Evolutionary conservation across 2,113 vertebrate genomes (phyloP).

Genomic region (Scalopus aquaticus): DNA sequence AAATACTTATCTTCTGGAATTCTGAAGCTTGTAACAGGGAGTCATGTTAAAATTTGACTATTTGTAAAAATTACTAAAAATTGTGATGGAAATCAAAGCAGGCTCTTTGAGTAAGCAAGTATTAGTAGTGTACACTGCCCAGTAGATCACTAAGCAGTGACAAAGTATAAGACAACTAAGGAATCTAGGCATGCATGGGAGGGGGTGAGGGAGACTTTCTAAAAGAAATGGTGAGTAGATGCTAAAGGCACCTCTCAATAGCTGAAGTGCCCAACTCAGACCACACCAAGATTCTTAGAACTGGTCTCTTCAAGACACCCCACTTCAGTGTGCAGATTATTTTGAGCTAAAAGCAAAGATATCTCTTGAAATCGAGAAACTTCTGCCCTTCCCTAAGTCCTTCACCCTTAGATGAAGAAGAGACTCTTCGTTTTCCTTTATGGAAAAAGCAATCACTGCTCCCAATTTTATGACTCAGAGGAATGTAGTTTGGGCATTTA

Average conservation of each 20-base stretch:
- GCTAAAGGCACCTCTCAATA: neutral
- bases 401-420: no score
- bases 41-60: neutral
- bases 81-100: conserved; percentile 1
- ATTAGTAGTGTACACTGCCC: neutral
- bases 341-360: no score
- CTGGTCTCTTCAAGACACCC: no score
- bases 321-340: no score
- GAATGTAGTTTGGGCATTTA: no score
- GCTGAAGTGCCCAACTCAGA: neutral
- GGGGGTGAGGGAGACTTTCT: neutral
- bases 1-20: neutral
- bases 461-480: no score
- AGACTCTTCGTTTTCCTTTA: no score
- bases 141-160: neutral
- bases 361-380: no score
- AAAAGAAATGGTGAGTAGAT: neutral
- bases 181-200: neutral
- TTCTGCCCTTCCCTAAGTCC: no score
- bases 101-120: neutral
- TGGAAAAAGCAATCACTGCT: no score
- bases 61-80: neutral
- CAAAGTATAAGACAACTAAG: neutral
- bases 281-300: no score
- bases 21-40: neutral